Evolutionary conservation across 2,888 invertebrate genomes (phyloP).

Genomic region (Stramonita haemastoma): DNA sequence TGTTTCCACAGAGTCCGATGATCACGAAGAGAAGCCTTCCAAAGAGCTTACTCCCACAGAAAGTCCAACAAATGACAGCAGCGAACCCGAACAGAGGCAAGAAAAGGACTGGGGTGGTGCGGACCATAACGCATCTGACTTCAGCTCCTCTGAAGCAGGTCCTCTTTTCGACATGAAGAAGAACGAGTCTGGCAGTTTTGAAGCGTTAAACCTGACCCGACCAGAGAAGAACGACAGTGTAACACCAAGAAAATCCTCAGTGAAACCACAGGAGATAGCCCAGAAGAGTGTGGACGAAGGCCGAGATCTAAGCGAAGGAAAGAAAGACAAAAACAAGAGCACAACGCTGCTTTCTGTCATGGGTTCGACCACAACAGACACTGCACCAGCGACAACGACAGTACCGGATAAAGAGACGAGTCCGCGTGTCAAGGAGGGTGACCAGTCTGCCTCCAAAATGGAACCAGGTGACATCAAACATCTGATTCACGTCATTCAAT

Average conservation of each 20-base stretch:
- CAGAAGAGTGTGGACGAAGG: background rate
- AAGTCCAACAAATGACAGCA: background rate
- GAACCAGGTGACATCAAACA: background rate
- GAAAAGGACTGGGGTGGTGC: background rate
- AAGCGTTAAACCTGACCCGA: background rate
- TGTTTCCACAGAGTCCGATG: background rate
- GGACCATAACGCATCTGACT: background rate
- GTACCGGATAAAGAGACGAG: background rate
- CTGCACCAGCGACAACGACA: background rate
- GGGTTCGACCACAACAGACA: background rate
- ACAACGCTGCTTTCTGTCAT: background rate
- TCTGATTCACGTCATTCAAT: background rate
- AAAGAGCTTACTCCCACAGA: background rate
- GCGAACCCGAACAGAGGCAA: background rate
- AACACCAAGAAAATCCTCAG: background rate
- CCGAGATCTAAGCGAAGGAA: background rate
- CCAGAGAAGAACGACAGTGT: background rate
- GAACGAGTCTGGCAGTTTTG: no score
- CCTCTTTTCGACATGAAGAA: no score
- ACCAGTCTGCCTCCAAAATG: background rate
- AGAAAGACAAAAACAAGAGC: background rate
- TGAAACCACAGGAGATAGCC: background rate
- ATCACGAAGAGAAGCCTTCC: background rate
- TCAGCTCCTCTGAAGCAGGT: background rate
- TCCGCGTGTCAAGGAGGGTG: background rate